Conservation (phyloP, 2,888 invertebrate genomes). For the Gortyna flavago region DNA sequence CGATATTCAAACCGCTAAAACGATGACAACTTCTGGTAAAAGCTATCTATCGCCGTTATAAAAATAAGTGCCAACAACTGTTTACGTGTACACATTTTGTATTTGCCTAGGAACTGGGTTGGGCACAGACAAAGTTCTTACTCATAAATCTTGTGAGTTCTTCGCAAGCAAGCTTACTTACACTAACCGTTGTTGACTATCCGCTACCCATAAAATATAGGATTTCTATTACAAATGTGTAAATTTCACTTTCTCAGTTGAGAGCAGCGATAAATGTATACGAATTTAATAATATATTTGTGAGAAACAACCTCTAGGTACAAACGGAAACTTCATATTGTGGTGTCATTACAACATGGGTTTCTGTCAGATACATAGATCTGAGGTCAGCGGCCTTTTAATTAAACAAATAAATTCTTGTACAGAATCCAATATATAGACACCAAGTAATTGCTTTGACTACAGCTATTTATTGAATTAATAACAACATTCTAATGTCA, state of each 20-base stretch:
- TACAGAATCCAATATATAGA: conserved; percentile 24
- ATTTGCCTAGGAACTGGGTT: not conserved
- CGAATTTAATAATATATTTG: conserved; percentile 47
- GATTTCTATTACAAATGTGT: conserved; percentile 43
- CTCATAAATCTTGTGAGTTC: not conserved
- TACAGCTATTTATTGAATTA: conserved; percentile 44
- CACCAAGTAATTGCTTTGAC: conserved; percentile 39
- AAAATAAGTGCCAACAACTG: not conserved
- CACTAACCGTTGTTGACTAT: conserved; percentile 9
- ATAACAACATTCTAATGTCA: conserved; percentile 19
- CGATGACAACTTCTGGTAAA: not conserved
- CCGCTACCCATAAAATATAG: conserved; percentile 31
- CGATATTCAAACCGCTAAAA: no score
- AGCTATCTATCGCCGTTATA: not conserved
- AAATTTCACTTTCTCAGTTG: conserved; percentile 48
- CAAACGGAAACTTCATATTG: conserved; percentile 27
- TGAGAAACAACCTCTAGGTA: conserved; percentile 21
- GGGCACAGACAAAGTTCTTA: not conserved
- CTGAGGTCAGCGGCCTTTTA: conserved; percentile 30
- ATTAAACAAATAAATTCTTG: conserved; percentile 56
- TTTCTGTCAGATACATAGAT: conserved; percentile 29
- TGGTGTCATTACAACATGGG: conserved; percentile 33
- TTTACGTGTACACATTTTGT: not conserved
- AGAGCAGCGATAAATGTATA: conserved; percentile 35
- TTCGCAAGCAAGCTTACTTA: not conserved